A percentile compares a stretch with the other conserved stretches of the same genome.
These are phyloP conservation scores for Microcebus lehilahytsara DNA, from an alignment of 2,113 vertebrate genomes.

Conservation along the genomic window DNA sequence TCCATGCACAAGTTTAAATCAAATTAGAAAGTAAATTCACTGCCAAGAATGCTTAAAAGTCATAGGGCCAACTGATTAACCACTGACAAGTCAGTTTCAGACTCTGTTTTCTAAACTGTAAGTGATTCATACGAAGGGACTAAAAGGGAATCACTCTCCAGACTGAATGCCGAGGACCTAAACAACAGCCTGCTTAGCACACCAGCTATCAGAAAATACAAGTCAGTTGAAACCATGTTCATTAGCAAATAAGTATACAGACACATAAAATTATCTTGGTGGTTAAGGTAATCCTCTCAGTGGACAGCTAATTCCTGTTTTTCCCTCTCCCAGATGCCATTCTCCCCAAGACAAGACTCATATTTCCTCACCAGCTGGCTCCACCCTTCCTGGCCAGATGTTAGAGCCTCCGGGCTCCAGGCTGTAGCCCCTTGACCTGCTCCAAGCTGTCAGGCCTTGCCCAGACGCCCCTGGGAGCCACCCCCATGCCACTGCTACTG, in stretches of 20 bases:
- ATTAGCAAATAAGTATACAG: not conserved
- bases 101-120: slow-evolving; percentile 34
- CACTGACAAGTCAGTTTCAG: slow-evolving; percentile 34
- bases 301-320: not conserved
- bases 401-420: not conserved
- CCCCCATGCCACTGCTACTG: fast-evolving
- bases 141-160: not conserved
- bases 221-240: not conserved
- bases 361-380: slow-evolving; percentile 1
- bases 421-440: not conserved
- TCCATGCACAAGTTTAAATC: slow-evolving; percentile 45
- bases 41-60: slow-evolving; percentile 61
- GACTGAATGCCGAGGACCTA: not conserved
- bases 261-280: fast-evolving
- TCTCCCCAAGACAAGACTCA: not conserved
- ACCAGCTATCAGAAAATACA: not conserved
- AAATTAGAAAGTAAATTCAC: slow-evolving; percentile 58
- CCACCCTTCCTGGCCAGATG: slow-evolving; percentile 38
- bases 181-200: not conserved
- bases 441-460: not conserved
- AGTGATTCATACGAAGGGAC: slow-evolving; percentile 38
- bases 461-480: no score
- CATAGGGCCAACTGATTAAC: slow-evolving; percentile 52
- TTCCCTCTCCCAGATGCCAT: not conserved
- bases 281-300: not conserved